Percentiles rank a stretch among this genome's conserved stretches.
Evolutionary conservation across 2,888 invertebrate species (phyloP).

Genomic region (Limulus polyphemus): DNA sequence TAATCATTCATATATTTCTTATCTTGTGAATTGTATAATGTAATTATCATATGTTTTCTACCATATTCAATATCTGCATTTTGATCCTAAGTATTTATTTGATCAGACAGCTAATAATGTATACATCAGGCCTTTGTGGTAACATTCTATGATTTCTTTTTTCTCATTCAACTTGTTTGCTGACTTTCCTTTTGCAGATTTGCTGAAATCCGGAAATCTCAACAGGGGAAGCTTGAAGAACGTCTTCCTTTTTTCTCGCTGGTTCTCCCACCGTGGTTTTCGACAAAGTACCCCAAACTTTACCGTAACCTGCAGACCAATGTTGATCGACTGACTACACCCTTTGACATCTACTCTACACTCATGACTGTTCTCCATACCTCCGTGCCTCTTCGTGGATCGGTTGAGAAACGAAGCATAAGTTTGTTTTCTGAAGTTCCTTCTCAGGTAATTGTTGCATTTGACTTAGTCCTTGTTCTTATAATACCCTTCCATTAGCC

Average conservation of each 20-base stretch:
- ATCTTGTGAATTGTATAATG: too few species aligned
- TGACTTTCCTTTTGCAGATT: conserved; percentile 43
- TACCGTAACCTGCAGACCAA: conserved; percentile 49
- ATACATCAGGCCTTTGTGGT: too few species aligned
- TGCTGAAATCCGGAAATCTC: conserved; percentile 62
- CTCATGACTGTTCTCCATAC: conserved; percentile 52
- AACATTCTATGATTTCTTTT: neutral
- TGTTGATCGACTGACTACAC: conserved; percentile 57
- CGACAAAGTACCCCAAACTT: conserved; percentile 46
- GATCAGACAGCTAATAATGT: too few species aligned
- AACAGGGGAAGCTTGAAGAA: conserved; percentile 86
- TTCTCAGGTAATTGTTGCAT: conserved; percentile 8
- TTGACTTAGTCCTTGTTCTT: neutral
- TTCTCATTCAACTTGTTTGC: neutral
- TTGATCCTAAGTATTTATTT: too few species aligned
- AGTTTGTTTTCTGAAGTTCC: conserved; percentile 30
- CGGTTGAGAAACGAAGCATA: conserved; percentile 30
- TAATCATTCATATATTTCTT: too few species aligned
- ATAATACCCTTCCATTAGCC: too few species aligned
- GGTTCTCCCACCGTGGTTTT: conserved; percentile 57
- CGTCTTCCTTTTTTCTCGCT: conserved; percentile 75
- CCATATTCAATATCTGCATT: too few species aligned
- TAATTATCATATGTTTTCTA: too few species aligned
- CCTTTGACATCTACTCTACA: conserved; percentile 78
- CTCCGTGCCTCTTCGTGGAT: conserved; percentile 23